Conservation (phyloP, 2,113 vertebrate species). For the Marmota flaviventris region DNA sequence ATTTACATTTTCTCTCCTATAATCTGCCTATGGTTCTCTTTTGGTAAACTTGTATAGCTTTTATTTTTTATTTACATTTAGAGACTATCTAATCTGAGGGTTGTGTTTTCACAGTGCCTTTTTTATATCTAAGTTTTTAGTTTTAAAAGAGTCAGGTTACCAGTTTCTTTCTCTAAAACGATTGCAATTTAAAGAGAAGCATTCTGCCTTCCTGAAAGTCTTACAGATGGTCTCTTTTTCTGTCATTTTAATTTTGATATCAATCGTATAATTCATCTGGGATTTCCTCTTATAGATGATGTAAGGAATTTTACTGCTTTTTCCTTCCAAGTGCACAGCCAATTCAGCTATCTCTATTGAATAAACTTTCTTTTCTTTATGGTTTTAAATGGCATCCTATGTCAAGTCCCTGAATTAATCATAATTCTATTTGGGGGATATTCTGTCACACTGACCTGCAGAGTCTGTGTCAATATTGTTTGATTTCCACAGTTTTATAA, state of each 20-base stretch:
- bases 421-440: not conserved
- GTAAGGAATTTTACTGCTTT: not conserved
- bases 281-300: not conserved
- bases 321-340: not conserved
- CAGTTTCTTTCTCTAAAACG: not conserved
- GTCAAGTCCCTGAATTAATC: not conserved
- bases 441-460: not conserved
- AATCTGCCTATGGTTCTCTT: not conserved
- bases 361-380: not conserved
- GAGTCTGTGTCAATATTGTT: not conserved
- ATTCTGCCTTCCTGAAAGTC: not conserved
- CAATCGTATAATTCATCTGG: not conserved
- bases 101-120: not conserved
- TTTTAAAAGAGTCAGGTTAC: not conserved
- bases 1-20: not conserved
- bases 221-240: not conserved
- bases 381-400: not conserved
- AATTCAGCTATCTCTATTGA: not conserved
- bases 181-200: not conserved
- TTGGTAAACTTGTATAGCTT: not conserved
- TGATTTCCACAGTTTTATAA: not conserved
- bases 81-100: not conserved
- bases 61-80: not conserved
- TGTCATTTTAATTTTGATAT: not conserved
- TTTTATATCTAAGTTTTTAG: not conserved